Base-by-base conservation (phyloP, 2,797 vertebrate species). In the Xyrichtys novacula region DNA sequence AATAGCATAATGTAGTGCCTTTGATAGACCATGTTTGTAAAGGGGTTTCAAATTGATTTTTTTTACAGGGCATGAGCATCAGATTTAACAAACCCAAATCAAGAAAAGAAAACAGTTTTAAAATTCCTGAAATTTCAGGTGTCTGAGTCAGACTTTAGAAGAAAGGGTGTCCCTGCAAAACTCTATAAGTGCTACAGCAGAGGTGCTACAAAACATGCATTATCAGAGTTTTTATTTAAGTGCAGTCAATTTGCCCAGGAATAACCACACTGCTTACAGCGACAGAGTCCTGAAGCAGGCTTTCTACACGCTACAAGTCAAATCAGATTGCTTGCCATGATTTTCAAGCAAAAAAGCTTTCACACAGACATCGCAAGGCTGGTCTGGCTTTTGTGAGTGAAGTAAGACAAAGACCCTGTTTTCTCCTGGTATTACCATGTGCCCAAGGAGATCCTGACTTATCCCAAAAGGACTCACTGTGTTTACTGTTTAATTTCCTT, bases 181-280 rank as follows among this genome's bases (percentile, higher is more conserved):
- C 66, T 78, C 78, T 82, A 67, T 55, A 80, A 81, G 75, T 85
- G 82, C 78, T 84, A 74, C 54, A 80, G 75, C 67, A 55, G 55
- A 78, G 59, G 62, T 63, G 66, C 65, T 78, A 68, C 43, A 73
- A 71, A 69, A 77, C 86, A 89, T 88, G 85, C 64, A 76, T 66
- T 40, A 46, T 62, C 34, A 36, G 16, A 42, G 14, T 65, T 70
- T 50, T n/a, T 14, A 54, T 36, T 58, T 16, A 53, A 75, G 60
- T 52, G 59, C 59, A 64, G 52, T 56, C 54, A 60, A 60, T 78
- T 54, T 69, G 71, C 54, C 49, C 44, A 22, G 52, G 70, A 59
- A 39, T 59, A 80, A 48, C 49, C 70, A 75, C 48, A 28, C 70
- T 49, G 71, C 72, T 74, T 49, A 48, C 34, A 44, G 76, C 60